Base-by-base conservation (phyloP, 2,888 invertebrate genomes). In the Cerceris ruficornis region DNA sequence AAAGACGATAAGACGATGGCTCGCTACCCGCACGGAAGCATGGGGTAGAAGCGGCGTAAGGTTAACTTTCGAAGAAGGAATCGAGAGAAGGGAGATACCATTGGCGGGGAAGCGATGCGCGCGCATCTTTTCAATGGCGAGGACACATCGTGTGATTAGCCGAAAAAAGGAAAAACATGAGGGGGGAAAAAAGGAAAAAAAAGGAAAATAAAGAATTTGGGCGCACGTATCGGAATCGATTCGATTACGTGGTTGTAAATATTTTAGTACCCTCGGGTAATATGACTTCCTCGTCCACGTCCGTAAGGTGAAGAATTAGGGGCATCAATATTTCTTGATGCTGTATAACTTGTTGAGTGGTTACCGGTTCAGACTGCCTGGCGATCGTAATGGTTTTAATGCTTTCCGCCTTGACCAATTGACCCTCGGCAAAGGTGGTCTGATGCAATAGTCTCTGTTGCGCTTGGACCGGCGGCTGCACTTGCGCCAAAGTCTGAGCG, bases 291-390 rank as follows among this genome's bases (percentile, higher is more conserved):
- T 92, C 92, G 13, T 90, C 91, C 1, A 91, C 91, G 57, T 92
- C 92, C 0, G 92, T 91, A 0, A 92, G 81, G 7, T 92, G 92
- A 46, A 92, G 71, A 43, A 92, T 92, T 17, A 92, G 74, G 4
- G 92, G 92, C 92, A 92, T 92, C 7, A 92, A 71, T 59, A 92
- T 90, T 69, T 92, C 92, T 66, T 92, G 92, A 82, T 90, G 91
- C 17, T 90, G 89, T 84, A 91, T 86, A 4, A 92, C 89, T 57
- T 90, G 90, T 50, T 91, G 90, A 4, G 85, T 68, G 0, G 85
- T 69, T 1, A 89, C 70, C 4, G 86, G 80, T n/a, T 91, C 92
- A 0, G 84, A 71, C 55, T 88, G 88, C 72, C 91, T 89, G 0
- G 92, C 83, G 42, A 92, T 91, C 0, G 92, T 92, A 7, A 92